Base-by-base conservation (phyloP, 2,888 invertebrate species). In the Peribatodes rhomboidaria region DNA sequence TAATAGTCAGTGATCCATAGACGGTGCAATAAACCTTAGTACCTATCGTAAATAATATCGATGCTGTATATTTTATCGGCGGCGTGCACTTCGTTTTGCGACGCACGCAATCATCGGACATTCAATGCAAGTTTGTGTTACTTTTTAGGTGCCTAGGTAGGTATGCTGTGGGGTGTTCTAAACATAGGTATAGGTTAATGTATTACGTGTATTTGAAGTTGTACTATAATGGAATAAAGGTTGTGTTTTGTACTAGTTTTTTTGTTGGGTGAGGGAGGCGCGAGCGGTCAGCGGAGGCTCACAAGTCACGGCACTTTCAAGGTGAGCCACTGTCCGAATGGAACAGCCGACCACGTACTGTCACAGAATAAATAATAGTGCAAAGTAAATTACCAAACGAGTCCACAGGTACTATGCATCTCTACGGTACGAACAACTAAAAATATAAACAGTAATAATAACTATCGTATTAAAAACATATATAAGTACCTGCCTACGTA, bases 191-290 rank as follows among this genome's bases (percentile, higher is more conserved):
- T 11, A 47, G 33, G 35, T 52, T 9, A 44, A 7, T 16, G n/a
- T 27, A 11, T 52, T 11, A 35, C 16, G 14, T 35, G 22, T 44
- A 37, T n/a, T 60, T 31, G 6, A 27, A 27, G 27, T 27, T 35
- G 44, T 22, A n/a, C 35, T 57, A 14, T 39, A 42, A 57, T 39
- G 71, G 63, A 80, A 75, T 79, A 79, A 80, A 76, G 71, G 70
- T 77, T 74, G 74, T 70, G 67, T 73, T 71, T 65, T 72, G 57
- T 41, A 39, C 33, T 20, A 10, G 16, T 14, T 13, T 39, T 22
- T 39, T 53, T 37, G 14, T 37, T 7, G 22, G 20, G 14, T 7
- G 18, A 16, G 47, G 20, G 20, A 11, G 47, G 47, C 9, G 20
- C 4, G 8, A n/a, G 22, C n/a, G 27, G 47, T 31, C 47, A 14